Conservation (phyloP, 2,888 invertebrate genomes). For the Serrognathus titanus region DNA sequence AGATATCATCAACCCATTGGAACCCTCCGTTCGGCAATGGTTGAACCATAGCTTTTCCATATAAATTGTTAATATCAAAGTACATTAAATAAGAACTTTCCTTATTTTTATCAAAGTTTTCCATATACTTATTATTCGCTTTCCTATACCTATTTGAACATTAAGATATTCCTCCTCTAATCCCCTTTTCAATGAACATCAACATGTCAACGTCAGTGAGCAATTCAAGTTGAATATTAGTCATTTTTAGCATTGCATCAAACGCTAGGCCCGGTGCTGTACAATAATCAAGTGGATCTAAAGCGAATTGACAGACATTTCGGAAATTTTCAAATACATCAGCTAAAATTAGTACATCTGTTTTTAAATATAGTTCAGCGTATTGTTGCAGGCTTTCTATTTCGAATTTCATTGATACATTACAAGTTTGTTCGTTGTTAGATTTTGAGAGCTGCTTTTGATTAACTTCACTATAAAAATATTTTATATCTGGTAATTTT, state of each 20-base stretch:
- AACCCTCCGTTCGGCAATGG: constrained; percentile 30
- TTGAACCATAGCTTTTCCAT: constrained; percentile 23
- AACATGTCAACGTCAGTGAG: constrained; percentile 1
- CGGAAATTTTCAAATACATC: constrained; percentile 43
- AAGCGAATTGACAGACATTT: constrained; percentile 21
- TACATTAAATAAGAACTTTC: constrained; percentile 21
- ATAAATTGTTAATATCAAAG: constrained; percentile 23
- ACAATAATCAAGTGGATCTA: constrained; percentile 35
- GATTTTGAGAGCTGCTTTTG: too few relatives aligned
- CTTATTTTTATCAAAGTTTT: too few relatives aligned
- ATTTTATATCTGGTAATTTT: too few relatives aligned
- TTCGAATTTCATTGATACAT: constrained; percentile 36
- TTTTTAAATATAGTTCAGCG: too few relatives aligned
- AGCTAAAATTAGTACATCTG: too few relatives aligned
- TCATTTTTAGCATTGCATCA: too few relatives aligned
- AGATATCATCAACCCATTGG: too few relatives aligned
- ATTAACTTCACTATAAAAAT: too few relatives aligned
- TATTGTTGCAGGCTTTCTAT: constrained; percentile 37
- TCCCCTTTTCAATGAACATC: constrained; percentile 10
- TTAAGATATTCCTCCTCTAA: constrained; percentile 8
- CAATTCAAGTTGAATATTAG: constrained; percentile 17
- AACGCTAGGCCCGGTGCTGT: constrained; percentile 33
- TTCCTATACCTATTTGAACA: constrained; percentile 30
- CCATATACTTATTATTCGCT: too few relatives aligned
- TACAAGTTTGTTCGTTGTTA: constrained; percentile 36